Base-by-base conservation (phyloP, 2,888 invertebrate genomes). In the Octodonta nipae region DNA sequence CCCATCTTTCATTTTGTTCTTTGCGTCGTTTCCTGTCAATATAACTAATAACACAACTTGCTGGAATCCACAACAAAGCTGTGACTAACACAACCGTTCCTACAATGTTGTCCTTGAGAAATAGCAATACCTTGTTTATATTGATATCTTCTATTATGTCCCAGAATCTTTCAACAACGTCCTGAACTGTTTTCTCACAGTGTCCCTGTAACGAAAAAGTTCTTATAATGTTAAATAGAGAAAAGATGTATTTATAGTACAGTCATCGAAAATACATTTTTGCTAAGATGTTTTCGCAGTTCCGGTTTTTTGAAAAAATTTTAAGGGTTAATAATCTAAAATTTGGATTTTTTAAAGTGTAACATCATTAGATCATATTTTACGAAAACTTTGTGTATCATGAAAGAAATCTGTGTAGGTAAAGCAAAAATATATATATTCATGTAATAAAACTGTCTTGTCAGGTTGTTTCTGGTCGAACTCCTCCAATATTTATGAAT, bases 141-240 rank as follows among this genome's bases (percentile, higher is more conserved):
- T 89, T 89, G 36, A 92, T 89, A 52, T 92, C 89, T 62, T 93
- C 92, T 40, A 95, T 92, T 30, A 95, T 91, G 57, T 91, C 88
- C 91, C 93, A 95, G 63, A 95, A 88, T 15, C 93, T 73, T 60
- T 92, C 89, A 6, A 93, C 89, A 13, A 93, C 87, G 56, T 93
- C 92, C 57, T 89, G 88, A 38, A 88, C 84, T 0, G 89, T 88
- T 63, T 91, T 89, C 60, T 91, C 87, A 55, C 93, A 95, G 14
- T 82, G 72, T 5, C 93, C 93, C 87, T 92, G 59, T n/a, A n/a
- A n/a, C n/a, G n/a, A n/a, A n/a, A n/a, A n/a, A n/a, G n/a, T 13
- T n/a, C 11, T 22, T 5, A 22, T 2, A 30, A 4, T 10, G n/a
- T 30, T 16, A 8, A 2, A 14, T 7, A 6, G 13, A 11, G 3